Conservation (phyloP, 1,140 invertebrate species). For the Lanistes nyassanus region DNA sequence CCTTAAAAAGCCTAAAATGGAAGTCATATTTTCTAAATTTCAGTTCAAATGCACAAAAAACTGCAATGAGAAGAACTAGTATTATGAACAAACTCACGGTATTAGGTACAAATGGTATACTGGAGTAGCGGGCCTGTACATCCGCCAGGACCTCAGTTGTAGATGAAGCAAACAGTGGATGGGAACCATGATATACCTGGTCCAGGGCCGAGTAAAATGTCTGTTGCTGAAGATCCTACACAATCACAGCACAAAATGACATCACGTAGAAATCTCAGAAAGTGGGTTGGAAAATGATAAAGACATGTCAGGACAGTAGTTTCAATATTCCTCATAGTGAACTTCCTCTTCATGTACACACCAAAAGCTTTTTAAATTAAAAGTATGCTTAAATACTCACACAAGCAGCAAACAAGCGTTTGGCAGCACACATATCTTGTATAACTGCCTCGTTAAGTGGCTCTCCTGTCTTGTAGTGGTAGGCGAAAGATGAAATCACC, state of each 20-base stretch:
- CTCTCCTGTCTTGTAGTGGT: constrained; percentile 90
- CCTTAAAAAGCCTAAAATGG: too few relatives aligned
- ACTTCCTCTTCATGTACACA: too few relatives aligned
- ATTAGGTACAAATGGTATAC: constrained; percentile 85
- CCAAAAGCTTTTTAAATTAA: too few relatives aligned
- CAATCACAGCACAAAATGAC: neutral
- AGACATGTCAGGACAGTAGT: neutral
- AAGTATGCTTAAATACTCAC: constrained; percentile 3
- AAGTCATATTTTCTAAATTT: too few relatives aligned
- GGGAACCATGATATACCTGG: constrained; percentile 84
- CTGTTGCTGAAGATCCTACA: constrained; percentile 87
- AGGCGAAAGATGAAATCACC: constrained; percentile 87
- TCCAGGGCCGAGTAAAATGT: constrained; percentile 88
- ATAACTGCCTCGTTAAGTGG: constrained; percentile 82
- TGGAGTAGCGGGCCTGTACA: constrained; percentile 86
- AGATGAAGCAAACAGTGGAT: constrained; percentile 68
- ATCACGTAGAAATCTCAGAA: neutral
- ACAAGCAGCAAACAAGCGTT: constrained; percentile 82
- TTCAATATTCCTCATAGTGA: too few relatives aligned
- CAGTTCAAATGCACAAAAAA: too few relatives aligned
- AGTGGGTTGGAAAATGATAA: neutral
- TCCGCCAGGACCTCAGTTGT: constrained; percentile 82
- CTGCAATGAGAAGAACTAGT: neutral
- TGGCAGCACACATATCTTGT: constrained; percentile 80
- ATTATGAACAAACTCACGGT: constrained; percentile 74